Evolutionary conservation across 2,797 vertebrate species (phyloP), one percentile per base, ranked within the genome.

Genomic region (Dendrocincla tyrannina): DNA sequence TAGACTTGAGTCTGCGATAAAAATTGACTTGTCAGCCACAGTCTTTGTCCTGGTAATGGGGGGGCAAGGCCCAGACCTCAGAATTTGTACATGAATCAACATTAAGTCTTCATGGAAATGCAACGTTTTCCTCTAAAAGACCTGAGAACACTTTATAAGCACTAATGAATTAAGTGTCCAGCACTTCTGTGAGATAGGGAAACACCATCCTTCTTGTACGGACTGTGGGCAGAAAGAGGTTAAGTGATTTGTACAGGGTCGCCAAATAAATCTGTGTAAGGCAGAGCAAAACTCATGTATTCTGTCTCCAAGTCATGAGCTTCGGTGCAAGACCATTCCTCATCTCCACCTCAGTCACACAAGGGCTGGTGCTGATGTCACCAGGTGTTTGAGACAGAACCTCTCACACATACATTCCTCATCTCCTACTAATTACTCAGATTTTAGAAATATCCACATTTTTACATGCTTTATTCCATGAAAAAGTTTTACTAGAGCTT

Each of bases 231-330:
- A 90, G 79, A 92, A 76, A 76, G 85, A 96, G 80, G 91, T 94
- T 94, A 97, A 97, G 93, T 93, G 91, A 85, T 96, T 90, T 92
- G 93, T 79, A 86, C 89, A 50, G 85, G 94, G 94, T 90, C 89
- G 6, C 83, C 82, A 94, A 88, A 97, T 95, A 97, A 95, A 97
- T 95, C 96, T 85, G 69, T 87, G 89, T 86, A 90, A 95, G 66
- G 77, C 72, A 86, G 80, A 88, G 88, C 77, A 90, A 63, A 81
- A 85, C 67, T 87, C 83, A 17, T 92, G 91, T 95, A 84, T 47
- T 28, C 88, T 90, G 85, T 76, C 91, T 94, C 72, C 59, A 76
- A 91, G 85, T 17, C 91, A 67, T 0, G 0, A 81, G 89, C 83
- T 86, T 33, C 56, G 60, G 91, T 19, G 49, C 1, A 3, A 91